Conservation (phyloP, 2,797 vertebrate species). For the Phoxinus dragarum region DNA sequence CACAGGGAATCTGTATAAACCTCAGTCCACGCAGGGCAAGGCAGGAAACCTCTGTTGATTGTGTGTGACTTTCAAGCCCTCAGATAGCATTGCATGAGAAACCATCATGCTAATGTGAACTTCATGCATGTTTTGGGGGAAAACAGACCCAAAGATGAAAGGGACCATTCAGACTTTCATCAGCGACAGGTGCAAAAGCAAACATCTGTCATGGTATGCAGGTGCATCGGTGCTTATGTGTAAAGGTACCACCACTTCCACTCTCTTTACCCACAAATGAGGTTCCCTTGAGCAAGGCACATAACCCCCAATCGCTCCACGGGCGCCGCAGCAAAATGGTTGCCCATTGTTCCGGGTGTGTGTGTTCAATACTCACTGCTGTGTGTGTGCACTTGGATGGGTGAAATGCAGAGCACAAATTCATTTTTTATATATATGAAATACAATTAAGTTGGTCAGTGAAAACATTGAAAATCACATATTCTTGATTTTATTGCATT, state of each 20-base stretch:
- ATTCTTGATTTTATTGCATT: neutral
- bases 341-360: too few relatives aligned
- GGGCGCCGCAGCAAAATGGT: too few relatives aligned
- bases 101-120: neutral
- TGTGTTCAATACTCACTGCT: too few relatives aligned
- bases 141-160: neutral
- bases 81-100: neutral
- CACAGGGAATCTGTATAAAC: neutral
- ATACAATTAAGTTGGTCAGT: neutral
- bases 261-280: too few relatives aligned
- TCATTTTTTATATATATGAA: neutral
- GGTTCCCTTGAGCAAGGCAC: too few relatives aligned
- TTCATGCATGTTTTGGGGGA: neutral
- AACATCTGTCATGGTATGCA: too few relatives aligned
- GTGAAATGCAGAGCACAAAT: too few relatives aligned
- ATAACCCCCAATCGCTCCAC: too few relatives aligned
- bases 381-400: too few relatives aligned
- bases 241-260: neutral
- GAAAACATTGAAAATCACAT: neutral
- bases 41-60: neutral
- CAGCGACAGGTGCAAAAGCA: too few relatives aligned
- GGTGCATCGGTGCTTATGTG: neutral
- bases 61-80: neutral
- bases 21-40: neutral
- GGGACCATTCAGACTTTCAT: neutral